A percentile compares a stretch with the other conserved stretches of the same genome.
Evolutionary conservation across 2,113 vertebrate genomes (phyloP).

Genomic region (Physeter macrocephalus): DNA sequence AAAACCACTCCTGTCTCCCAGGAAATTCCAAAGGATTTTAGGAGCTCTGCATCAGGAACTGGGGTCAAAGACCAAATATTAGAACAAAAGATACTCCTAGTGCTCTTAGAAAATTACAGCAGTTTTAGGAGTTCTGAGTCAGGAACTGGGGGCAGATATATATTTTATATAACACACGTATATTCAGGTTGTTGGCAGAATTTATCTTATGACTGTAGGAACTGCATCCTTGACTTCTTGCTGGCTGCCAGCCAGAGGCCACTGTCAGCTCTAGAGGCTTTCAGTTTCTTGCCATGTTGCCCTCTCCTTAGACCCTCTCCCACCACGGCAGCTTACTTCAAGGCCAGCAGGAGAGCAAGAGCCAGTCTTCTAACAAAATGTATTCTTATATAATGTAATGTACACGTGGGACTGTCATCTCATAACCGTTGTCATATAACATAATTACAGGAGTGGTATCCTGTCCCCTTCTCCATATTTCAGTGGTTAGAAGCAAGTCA

Average conservation of each 20-base stretch:
- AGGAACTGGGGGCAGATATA: neutral
- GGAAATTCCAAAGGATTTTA: neutral
- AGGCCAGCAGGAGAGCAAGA: neutral
- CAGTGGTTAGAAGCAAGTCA: neutral
- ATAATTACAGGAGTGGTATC: neutral
- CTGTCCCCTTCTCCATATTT: neutral
- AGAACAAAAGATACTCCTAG: neutral
- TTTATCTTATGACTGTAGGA: neutral
- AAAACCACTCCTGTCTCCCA: neutral
- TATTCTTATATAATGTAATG: neutral
- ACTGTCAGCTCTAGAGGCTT: neutral
- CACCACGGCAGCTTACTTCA: neutral
- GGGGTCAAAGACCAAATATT: neutral
- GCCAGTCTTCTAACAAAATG: neutral
- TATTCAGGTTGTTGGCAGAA: neutral
- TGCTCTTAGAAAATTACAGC: neutral
- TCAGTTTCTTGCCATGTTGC: too few species aligned
- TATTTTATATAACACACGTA: neutral
- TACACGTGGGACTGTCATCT: neutral
- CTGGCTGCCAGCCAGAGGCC: neutral
- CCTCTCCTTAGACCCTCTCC: neutral
- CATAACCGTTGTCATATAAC: neutral
- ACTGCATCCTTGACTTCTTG: neutral
- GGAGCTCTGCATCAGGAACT: neutral
- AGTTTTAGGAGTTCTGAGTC: neutral